Percentiles rank a stretch among this genome's conserved stretches.
These are phyloP conservation scores for Onychorhynchus coronatus DNA, from an alignment of 2,113 vertebrate genomes.

Conservation along the genomic window DNA sequence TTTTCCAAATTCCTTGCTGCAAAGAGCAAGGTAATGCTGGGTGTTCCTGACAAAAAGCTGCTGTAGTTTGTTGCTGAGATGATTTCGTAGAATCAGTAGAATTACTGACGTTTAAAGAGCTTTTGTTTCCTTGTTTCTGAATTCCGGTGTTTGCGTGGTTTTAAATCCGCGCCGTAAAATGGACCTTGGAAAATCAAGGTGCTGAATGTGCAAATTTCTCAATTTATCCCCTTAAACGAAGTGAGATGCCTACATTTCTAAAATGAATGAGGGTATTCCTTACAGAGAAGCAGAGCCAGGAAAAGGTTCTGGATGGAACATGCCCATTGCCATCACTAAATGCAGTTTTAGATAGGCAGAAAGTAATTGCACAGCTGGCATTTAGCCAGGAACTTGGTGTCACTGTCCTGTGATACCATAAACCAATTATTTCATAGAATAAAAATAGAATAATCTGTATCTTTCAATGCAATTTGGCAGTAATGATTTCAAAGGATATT, in stretches of 20 bases:
- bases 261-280: background rate
- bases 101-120: background rate
- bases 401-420: background rate
- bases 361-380: background rate
- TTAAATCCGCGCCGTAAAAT: background rate
- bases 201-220: background rate
- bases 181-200: background rate
- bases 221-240: background rate
- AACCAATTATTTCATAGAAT: background rate
- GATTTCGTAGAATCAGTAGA: background rate
- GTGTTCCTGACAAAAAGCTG: background rate
- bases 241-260: background rate
- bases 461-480: background rate
- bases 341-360: background rate
- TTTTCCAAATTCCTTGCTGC: background rate
- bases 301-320: background rate
- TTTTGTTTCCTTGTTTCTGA: background rate
- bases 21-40: background rate
- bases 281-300: background rate
- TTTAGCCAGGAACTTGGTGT: background rate
- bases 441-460: background rate
- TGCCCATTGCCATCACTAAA: background rate
- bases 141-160: background rate
- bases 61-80: background rate
- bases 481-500: background rate